phyloP scores from a whole-genome alignment of 2,888 invertebrate species.

The Andricus curvator region DNA sequence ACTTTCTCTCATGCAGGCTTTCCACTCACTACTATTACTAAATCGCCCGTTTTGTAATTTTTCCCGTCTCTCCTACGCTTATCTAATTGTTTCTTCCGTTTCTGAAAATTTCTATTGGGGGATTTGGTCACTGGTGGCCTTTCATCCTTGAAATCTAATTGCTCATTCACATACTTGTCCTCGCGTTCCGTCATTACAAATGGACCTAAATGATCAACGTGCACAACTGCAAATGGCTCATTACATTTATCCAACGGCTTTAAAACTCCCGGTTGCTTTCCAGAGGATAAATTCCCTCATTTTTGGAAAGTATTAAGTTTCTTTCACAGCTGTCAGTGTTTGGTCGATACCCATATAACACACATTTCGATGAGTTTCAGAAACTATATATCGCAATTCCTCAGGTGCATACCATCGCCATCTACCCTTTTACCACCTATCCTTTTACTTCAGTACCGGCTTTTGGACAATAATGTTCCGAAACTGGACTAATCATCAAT shows the following conservation, averaged over 20 bases:
- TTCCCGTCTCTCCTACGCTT: conserved; percentile 39
- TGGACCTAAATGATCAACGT: conserved; percentile 52
- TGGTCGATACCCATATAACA: no score
- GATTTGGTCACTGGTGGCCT: background rate
- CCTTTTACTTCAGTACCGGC: no score
- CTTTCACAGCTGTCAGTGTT: no score
- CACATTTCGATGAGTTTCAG: no score
- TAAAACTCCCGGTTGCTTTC: conserved; percentile 48
- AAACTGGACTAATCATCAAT: no score
- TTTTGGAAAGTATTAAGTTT: no score
- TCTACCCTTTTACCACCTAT: no score
- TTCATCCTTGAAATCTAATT: background rate
- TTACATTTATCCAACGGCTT: conserved; percentile 52
- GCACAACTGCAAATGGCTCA: conserved; percentile 47
- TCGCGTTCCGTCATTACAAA: conserved; percentile 41
- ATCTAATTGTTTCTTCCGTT: conserved; percentile 38
- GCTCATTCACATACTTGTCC: conserved; percentile 41
- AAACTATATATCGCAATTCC: no score
- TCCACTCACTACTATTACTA: conserved; percentile 16
- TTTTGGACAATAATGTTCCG: no score
- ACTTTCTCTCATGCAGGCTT: conserved; percentile 45
- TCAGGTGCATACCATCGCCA: no score
- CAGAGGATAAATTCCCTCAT: no score
- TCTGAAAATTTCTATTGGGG: no score
- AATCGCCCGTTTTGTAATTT: conserved; percentile 44